phyloP scores from a whole-genome alignment of 2,113 vertebrate genomes.

The Cromileptes altivelis region DNA sequence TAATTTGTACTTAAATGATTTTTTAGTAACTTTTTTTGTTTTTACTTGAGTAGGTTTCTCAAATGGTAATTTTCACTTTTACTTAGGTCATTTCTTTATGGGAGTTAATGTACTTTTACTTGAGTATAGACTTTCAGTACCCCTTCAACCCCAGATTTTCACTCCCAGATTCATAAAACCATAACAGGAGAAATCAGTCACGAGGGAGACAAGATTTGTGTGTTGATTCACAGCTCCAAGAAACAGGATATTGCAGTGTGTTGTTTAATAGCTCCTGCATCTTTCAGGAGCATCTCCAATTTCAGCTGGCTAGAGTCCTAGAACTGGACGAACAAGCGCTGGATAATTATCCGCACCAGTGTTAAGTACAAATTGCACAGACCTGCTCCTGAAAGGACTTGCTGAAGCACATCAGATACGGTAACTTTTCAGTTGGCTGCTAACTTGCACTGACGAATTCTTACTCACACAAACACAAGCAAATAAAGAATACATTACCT shows the following conservation, averaged over 20 bases:
- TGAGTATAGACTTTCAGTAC: too few relatives aligned
- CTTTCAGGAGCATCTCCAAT: slow-evolving; percentile 80
- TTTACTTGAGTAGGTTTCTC: too few relatives aligned
- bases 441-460: slow-evolving; percentile 4
- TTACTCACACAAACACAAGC: slow-evolving; percentile 1
- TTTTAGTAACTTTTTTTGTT: too few relatives aligned
- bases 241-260: slow-evolving; percentile 72
- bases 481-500: slow-evolving; percentile 5
- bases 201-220: slow-evolving; percentile 26
- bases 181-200: slow-evolving; percentile 15
- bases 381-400: slow-evolving; percentile 70
- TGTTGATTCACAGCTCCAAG: slow-evolving; percentile 74
- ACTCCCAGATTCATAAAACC: slow-evolving; percentile 9
- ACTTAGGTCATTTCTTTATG: too few relatives aligned
- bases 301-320: slow-evolving; percentile 81
- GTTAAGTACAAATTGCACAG: slow-evolving; percentile 86
- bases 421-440: slow-evolving; percentile 41
- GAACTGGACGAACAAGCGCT: slow-evolving; percentile 66
- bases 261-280: slow-evolving; percentile 86
- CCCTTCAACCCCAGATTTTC: not conserved
- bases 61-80: too few relatives aligned
- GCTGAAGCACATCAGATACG: slow-evolving; percentile 71
- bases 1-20: too few relatives aligned
- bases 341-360: slow-evolving; percentile 82
- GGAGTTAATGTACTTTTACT: too few relatives aligned